Conservation (phyloP, 1,140 invertebrate species). For the Heliothis subflexa region DNA sequence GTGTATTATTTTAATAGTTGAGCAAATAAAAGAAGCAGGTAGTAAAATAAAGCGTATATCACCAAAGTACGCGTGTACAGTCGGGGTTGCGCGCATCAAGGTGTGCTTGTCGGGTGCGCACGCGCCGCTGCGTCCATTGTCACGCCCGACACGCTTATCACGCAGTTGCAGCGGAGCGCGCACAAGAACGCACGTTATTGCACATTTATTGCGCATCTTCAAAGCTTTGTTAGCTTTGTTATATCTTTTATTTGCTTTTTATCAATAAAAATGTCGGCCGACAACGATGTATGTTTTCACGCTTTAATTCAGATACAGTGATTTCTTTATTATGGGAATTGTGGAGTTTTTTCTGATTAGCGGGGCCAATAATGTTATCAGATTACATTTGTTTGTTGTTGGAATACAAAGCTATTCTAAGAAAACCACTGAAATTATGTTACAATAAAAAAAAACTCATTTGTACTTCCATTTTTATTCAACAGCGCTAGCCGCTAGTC, state of each 20-base stretch:
- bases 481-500: background rate
- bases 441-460: background rate
- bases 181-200: constrained; percentile 76
- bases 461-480: background rate
- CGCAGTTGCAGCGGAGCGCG: constrained; percentile 61
- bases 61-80: background rate
- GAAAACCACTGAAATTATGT: background rate
- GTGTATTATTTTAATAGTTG: background rate
- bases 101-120: constrained; percentile 67
- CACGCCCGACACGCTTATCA: constrained; percentile 71
- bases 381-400: constrained; percentile 1
- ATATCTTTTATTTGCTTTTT: constrained; percentile 78
- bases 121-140: constrained; percentile 75
- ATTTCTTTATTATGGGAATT: constrained; percentile 68
- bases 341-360: constrained; percentile 26
- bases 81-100: constrained; percentile 47
- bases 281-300: constrained; percentile 82
- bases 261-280: constrained; percentile 67
- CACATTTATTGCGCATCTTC: constrained; percentile 84
- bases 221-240: constrained; percentile 80
- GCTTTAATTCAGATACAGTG: constrained; percentile 71
- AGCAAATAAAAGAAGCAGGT: background rate
- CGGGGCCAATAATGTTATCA: constrained; percentile 29
- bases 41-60: background rate
- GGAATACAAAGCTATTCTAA: background rate